Conservation (phyloP, 2,888 invertebrate genomes). For the Scelioninae gen. 1 region DNA sequence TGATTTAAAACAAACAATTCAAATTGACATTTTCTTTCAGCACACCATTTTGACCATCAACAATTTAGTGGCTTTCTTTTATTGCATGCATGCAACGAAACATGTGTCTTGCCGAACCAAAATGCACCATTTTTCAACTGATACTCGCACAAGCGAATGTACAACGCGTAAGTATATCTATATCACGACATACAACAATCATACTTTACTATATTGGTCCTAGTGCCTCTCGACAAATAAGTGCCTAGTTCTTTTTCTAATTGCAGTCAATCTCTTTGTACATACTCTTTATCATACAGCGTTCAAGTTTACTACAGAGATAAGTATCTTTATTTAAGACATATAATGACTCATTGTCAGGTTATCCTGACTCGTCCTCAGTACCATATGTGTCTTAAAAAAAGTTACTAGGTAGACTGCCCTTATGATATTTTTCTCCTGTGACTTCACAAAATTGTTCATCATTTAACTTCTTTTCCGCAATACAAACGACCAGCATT, state of each 20-base stretch:
- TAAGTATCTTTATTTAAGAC: no score
- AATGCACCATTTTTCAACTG: slow-evolving; percentile 42
- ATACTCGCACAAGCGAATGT: slow-evolving; percentile 41
- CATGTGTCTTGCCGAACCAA: slow-evolving; percentile 44
- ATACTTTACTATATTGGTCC: slow-evolving; percentile 63
- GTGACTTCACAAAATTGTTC: slow-evolving; percentile 18
- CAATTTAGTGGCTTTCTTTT: no score
- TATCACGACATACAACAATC: slow-evolving; percentile 48
- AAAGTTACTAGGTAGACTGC: no score
- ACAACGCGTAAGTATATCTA: slow-evolving; percentile 39
- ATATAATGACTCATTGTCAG: no score
- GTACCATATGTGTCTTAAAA: no score
- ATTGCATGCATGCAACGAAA: neutral
- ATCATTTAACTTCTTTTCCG: slow-evolving; percentile 23
- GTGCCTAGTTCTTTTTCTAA: slow-evolving; percentile 13
- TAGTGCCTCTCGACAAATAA: slow-evolving; percentile 61
- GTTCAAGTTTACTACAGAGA: no score
- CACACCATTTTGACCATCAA: no score
- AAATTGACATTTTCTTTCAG: no score
- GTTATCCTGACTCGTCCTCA: no score
- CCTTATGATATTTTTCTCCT: neutral
- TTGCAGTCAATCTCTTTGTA: slow-evolving; percentile 31
- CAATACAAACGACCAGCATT: slow-evolving; percentile 54
- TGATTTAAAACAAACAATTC: no score
- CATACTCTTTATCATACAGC: slow-evolving; percentile 38